Evolutionary conservation across 2,888 invertebrate species (phyloP), one percentile per base, ranked within the genome.

Genomic region (Ophion obscuratus): DNA sequence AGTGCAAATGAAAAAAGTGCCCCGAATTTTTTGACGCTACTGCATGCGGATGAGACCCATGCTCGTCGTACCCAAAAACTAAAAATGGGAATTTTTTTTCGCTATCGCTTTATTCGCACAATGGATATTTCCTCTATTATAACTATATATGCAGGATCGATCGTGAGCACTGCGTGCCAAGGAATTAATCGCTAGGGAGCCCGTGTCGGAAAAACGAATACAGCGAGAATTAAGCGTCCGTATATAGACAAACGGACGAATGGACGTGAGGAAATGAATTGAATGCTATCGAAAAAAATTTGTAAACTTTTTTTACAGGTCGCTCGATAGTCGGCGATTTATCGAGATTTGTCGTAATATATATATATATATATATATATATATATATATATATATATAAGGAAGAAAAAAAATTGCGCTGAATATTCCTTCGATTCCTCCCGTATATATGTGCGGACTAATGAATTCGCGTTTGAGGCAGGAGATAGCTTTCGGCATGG

Each of bases 201-300:
- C 68, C 67, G 62, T 73, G 73, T 68, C 83, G 78, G 17, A 74
- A 74, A 74, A 79, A 79, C 70, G 74, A 66, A 74, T 14, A 62
- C 59, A 40, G 44, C 53, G 47, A 57, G 20, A 31, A 61, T 77
- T 68, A 59, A 59, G 53, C 44, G 24, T 53, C 70, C 62, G n/a
- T 17, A 24, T 64, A 24, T 40, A 59, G n/a, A 71, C 27, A 17
- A 9, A 44, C 40, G 40, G 36, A 53, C 36, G n/a, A 47, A 36
- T 40, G 36, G 74, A 61, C 14, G 14, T 57, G 40, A 40, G 66
- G 47, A 79, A 78, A 74, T 31, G 66, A 40, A 83, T 83, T 44
- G 67, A 73, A 74, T 67, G 31, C 68, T 2, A 70, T 44, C 10
- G 7, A 66, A 67, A 73, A 71, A 67, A 67, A 64, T 40, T 64